phyloP scores from a whole-genome alignment of 2,888 invertebrate genomes.

The Neria commutata region DNA sequence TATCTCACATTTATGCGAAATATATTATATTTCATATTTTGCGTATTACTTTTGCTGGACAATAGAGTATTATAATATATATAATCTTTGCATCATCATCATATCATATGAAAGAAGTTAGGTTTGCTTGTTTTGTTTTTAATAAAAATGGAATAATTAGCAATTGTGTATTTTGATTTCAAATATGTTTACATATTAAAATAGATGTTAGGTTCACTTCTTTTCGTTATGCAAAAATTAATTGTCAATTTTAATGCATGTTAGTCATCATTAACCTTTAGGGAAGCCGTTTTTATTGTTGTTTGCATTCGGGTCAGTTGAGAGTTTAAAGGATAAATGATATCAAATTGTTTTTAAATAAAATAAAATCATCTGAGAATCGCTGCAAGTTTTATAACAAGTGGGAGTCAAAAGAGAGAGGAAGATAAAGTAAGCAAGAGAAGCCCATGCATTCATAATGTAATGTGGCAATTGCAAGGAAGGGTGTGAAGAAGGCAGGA shows the following conservation, averaged over 20 bases:
- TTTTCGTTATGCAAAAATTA: conserved; percentile 5
- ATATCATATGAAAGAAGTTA: conserved; percentile 28
- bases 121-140: too few species aligned
- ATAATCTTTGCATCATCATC: conserved; percentile 23
- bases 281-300: background rate
- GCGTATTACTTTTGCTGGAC: conserved; percentile 23
- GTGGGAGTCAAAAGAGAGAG: background rate
- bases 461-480: too few species aligned
- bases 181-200: conserved; percentile 3
- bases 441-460: too few species aligned
- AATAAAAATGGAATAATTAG: conserved; percentile 30
- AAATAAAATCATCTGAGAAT: background rate
- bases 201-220: background rate
- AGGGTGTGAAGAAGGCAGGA: conserved; percentile 19
- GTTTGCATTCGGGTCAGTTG: background rate
- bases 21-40: conserved; percentile 11
- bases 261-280: too few species aligned
- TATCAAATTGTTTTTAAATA: background rate
- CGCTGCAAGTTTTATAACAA: background rate
- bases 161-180: conserved; percentile 15
- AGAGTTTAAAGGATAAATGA: background rate
- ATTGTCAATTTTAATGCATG: conserved; percentile 1
- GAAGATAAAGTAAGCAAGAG: too few species aligned
- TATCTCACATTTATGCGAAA: conserved; percentile 33
- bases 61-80: conserved; percentile 28